Percentiles rank a stretch among this genome's conserved stretches.
Conservation (phyloP, 2,113 vertebrate genomes). For the Malaclemys terrapin region DNA sequence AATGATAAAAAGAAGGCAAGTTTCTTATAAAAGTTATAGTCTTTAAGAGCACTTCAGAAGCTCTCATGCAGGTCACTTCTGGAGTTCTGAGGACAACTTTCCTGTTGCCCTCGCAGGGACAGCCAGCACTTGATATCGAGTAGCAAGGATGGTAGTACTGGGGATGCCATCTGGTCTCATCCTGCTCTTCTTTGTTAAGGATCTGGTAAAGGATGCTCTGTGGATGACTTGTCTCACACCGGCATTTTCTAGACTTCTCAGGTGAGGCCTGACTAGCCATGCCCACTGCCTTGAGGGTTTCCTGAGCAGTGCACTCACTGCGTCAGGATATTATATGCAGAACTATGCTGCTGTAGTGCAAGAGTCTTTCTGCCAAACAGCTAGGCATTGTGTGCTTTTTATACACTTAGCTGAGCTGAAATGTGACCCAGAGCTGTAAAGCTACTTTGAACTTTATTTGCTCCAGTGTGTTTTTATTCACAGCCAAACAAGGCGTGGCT, state of each 20-base stretch:
- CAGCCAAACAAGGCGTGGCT: conserved; percentile 5
- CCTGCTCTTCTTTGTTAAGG: conserved; percentile 12
- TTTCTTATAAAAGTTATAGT: conserved; percentile 67
- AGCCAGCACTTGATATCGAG: neutral
- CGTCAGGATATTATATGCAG: rapidly evolving
- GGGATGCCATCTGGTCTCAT: neutral
- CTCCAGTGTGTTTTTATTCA: neutral
- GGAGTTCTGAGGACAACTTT: conserved; percentile 50
- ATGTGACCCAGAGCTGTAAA: conserved; percentile 16
- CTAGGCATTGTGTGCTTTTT: neutral
- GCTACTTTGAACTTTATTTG: conserved; percentile 65
- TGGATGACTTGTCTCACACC: neutral
- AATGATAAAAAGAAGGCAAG: conserved; percentile 65
- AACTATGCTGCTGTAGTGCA: neutral
- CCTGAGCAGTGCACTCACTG: neutral
- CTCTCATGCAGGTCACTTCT: conserved; percentile 25
- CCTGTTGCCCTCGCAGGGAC: conserved; percentile 25
- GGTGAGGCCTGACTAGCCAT: conserved; percentile 25
- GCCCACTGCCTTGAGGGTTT: neutral
- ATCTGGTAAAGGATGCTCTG: conserved; percentile 54
- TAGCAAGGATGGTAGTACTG: neutral
- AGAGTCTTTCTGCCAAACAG: neutral
- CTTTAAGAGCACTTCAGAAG: conserved; percentile 69
- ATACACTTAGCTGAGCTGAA: neutral
- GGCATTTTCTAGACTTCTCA: neutral